A percentile compares a stretch with the other conserved stretches of the same genome.
These are phyloP conservation scores for Seriola dumerili DNA, from an alignment of 2,113 vertebrate genomes.

Conservation along the genomic window DNA sequence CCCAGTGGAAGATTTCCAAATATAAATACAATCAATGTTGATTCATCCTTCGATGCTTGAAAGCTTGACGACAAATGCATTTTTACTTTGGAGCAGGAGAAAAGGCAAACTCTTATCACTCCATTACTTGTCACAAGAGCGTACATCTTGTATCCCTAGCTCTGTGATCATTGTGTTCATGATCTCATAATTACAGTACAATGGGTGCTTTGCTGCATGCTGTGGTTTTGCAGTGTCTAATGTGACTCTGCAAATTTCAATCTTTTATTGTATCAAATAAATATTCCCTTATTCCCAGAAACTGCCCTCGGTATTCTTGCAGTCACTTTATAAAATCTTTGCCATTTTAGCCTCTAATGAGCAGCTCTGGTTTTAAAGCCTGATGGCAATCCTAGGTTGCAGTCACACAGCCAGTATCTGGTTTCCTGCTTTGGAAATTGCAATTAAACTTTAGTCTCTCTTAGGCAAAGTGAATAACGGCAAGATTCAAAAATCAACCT, in stretches of 20 bases:
- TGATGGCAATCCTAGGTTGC: constrained; percentile 41
- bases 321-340: constrained; percentile 34
- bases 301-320: constrained; percentile 28
- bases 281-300: constrained; percentile 30
- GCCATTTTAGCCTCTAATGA: constrained; percentile 35
- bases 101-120: not conserved
- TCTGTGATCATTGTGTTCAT: constrained; percentile 14
- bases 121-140: not conserved
- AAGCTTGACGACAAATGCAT: constrained; percentile 11
- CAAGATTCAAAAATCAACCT: constrained; percentile 21
- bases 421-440: constrained; percentile 14
- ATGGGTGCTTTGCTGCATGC: not conserved
- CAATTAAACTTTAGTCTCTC: constrained; percentile 42
- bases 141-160: not conserved
- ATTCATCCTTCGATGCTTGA: constrained; percentile 33
- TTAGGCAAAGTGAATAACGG: constrained; percentile 22
- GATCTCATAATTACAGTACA: constrained; percentile 13
- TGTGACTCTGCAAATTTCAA: constrained; percentile 3
- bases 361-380: constrained; percentile 31
- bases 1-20: constrained; percentile 5
- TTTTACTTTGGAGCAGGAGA: constrained; percentile 11
- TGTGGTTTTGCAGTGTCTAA: constrained; percentile 1
- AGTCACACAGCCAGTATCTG: constrained; percentile 23
- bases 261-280: constrained; percentile 41
- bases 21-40: constrained; percentile 25